Percentiles rank a stretch among this genome's conserved stretches.
Conservation (phyloP, 2,888 invertebrate species). For the Epinotia ramella region DNA sequence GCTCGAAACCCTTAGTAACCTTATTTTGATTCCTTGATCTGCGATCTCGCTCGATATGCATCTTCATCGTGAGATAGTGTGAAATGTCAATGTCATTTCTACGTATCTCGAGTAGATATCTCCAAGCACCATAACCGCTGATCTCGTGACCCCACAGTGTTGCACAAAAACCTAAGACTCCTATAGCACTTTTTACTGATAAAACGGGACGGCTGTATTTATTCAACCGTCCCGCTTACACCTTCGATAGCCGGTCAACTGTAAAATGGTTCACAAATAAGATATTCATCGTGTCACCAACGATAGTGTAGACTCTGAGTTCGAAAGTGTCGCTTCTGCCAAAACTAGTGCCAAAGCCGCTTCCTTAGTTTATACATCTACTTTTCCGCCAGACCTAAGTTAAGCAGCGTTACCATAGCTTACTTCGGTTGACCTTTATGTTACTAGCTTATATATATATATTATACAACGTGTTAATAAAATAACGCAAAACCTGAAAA, state of each 20-base stretch:
- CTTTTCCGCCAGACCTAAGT: too few relatives aligned
- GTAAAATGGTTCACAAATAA: constrained; percentile 12
- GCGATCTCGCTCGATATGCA: neutral
- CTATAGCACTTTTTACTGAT: constrained; percentile 18
- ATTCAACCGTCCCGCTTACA: neutral
- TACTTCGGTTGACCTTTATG: too few relatives aligned
- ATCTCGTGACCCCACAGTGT: constrained; percentile 17
- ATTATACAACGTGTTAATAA: too few relatives aligned
- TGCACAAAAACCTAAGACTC: constrained; percentile 26
- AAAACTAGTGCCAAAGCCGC: too few relatives aligned
- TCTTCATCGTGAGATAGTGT: neutral
- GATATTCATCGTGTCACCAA: neutral
- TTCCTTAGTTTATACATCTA: too few relatives aligned
- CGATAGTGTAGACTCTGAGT: too few relatives aligned
- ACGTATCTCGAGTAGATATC: neutral
- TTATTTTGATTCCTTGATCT: neutral
- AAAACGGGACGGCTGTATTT: constrained; percentile 13
- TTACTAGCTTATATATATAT: too few relatives aligned
- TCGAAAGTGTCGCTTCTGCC: too few relatives aligned
- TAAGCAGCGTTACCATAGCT: too few relatives aligned
- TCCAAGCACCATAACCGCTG: neutral
- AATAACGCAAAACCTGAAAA: too few relatives aligned
- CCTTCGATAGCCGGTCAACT: constrained; percentile 6
- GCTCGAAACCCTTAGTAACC: neutral
- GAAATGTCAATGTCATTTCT: neutral